Base-by-base conservation (phyloP, 2,113 vertebrate genomes). In the Lampris megalopsis region DNA sequence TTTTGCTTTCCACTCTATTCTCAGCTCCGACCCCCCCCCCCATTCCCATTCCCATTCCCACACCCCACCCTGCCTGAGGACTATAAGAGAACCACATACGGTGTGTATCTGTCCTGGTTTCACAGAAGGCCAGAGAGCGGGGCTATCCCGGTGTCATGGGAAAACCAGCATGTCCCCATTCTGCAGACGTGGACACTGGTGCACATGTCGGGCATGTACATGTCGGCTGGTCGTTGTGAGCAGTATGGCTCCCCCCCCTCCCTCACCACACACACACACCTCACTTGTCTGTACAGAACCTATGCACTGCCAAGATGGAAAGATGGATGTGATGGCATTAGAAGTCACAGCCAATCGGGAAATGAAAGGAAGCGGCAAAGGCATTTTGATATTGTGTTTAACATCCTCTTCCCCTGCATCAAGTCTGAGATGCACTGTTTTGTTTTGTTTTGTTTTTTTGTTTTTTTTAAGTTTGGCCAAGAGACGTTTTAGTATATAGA, bases 71-170 rank as follows among this genome's bases (percentile, higher is more conserved):
- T 24, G 24, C 24, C 24, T 24, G 24, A 24, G 24, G 24, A 24
- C 24, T 24, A 24, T 24, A 24, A 24, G 24, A 24, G 24, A 24
- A 24, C 24, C 69, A 75, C 75, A 76, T 40, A 47, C 75, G 79
- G 60, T 63, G 50, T 3, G 49, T 77, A 73, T 89, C 77, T 68
- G 64, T 72, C 75, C 81, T 74, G 82, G 86, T 84, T 74, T 63
- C 72, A 63, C 63, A 78, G 68, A 60, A 64, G 63, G 36, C n/a
- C 65, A 70, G 65, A 47, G 74, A 79, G 50, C 66, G 52, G 63
- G 54, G 56, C 68, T 67, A 83, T 63, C 71, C 63, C 71, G 60
- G 69, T 48, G 3, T 41, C 4, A 58, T 56, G 43, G 38, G 50
- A 48, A 53, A 52, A 74, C 70, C 74, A 47, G 68, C 13, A 2